phyloP scores from a whole-genome alignment of 2,797 vertebrate species.

The Columba guinea region DNA sequence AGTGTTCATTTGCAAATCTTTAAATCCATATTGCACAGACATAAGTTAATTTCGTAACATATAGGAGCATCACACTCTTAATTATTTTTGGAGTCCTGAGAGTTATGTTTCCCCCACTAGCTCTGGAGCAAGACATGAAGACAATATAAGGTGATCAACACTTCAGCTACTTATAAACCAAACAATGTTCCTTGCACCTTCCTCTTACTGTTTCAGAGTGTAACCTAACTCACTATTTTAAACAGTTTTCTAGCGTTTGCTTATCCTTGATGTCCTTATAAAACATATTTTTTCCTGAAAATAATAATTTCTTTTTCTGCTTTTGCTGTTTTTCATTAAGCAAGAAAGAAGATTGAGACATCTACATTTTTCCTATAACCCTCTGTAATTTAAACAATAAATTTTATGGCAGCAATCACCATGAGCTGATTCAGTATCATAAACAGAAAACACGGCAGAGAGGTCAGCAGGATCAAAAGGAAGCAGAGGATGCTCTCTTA shows the following conservation, averaged over 20 bases:
- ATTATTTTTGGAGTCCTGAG: neutral
- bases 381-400: neutral
- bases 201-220: neutral
- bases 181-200: neutral
- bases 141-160: accelerated
- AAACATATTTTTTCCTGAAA: neutral
- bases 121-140: neutral
- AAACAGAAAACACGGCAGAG: neutral
- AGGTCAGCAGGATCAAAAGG: neutral
- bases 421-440: neutral
- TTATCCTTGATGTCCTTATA: neutral
- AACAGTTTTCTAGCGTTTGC: neutral
- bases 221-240: neutral
- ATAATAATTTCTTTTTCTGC: neutral
- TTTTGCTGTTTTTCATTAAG: neutral
- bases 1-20: neutral
- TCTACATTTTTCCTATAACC: neutral
- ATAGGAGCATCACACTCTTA: neutral
- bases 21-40: neutral
- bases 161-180: neutral
- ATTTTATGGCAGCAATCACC: neutral
- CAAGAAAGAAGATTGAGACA: neutral
- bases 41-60: neutral
- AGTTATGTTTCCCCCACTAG: neutral
- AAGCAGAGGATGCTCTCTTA: neutral